These are phyloP conservation scores for Oncorhynchus gorbuscha DNA, from an alignment of 2,113 vertebrate species.

Conservation along the genomic window DNA sequence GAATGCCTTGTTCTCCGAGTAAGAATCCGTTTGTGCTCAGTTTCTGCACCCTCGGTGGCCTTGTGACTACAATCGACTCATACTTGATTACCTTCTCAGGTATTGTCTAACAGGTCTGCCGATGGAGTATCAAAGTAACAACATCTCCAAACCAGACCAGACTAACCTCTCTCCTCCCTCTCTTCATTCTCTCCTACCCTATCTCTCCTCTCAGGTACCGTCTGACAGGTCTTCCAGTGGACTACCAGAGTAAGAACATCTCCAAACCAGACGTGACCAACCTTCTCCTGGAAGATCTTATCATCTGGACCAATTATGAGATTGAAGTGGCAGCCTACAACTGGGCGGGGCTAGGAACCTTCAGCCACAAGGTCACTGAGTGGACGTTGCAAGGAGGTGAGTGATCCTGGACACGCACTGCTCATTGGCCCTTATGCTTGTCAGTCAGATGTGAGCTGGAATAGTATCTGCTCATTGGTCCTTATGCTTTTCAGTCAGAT, in stretches of 20 bases:
- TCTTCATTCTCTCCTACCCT: neutral
- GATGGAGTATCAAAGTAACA: constrained; percentile 95
- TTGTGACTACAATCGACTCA: too few relatives aligned
- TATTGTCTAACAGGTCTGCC: constrained; percentile 95
- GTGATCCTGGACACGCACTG: constrained; percentile 4
- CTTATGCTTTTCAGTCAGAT: too few relatives aligned
- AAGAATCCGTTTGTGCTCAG: too few relatives aligned
- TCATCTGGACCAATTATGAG: constrained; percentile 99
- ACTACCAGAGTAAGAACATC: constrained; percentile 98
- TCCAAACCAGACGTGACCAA: constrained; percentile 89
- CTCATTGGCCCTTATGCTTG: neutral
- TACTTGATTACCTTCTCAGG: constrained; percentile 56
- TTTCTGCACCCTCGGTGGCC: too few relatives aligned
- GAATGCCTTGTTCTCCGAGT: too few relatives aligned
- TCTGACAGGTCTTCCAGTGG: constrained; percentile 91
- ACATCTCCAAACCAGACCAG: constrained; percentile 89
- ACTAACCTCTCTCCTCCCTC: constrained; percentile 83
- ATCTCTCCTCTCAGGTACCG: constrained; percentile 82
- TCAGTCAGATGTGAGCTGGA: too few relatives aligned
- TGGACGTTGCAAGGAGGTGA: constrained; percentile 97
- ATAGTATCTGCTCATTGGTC: too few relatives aligned
- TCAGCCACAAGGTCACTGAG: constrained; percentile 93
- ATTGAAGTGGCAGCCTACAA: constrained; percentile 97
- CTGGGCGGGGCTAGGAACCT: constrained; percentile 88
- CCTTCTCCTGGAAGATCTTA: constrained; percentile 93